phyloP scores from a whole-genome alignment of 1,140 invertebrate species.

The Heterodera carotae region DNA sequence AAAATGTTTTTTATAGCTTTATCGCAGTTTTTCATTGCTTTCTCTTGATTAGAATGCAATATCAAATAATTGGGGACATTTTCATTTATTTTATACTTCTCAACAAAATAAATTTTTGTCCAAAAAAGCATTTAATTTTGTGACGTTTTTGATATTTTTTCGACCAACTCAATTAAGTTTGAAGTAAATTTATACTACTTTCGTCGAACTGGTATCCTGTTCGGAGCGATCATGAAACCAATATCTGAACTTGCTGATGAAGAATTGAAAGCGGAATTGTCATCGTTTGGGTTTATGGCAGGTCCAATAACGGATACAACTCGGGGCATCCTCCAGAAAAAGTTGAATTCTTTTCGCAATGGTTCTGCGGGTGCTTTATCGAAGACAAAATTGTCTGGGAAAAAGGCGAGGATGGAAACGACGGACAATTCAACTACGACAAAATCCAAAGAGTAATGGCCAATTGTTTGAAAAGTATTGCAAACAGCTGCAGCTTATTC shows the following conservation, averaged over 20 bases:
- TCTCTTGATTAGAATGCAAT: too few species aligned
- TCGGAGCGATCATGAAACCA: conserved; percentile 56
- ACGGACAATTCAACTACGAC: too few species aligned
- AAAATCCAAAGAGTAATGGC: not conserved
- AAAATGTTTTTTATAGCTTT: too few species aligned
- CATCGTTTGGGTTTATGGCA: conserved; percentile 38
- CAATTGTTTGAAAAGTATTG: not conserved
- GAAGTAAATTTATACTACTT: too few species aligned
- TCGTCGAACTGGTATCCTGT: too few species aligned
- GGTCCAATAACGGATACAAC: conserved; percentile 56
- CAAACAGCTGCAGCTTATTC: not conserved
- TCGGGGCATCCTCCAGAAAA: conserved; percentile 56
- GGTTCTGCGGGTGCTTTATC: conserved; percentile 12
- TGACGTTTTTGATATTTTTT: too few species aligned
- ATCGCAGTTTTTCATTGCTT: too few species aligned
- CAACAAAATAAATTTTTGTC: too few species aligned
- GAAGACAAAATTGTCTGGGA: conserved; percentile 12
- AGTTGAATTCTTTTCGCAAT: conserved; percentile 45
- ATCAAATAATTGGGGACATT: too few species aligned
- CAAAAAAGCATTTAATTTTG: too few species aligned
- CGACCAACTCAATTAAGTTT: too few species aligned
- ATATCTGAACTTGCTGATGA: conserved; percentile 50
- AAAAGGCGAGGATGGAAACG: conserved; percentile 15
- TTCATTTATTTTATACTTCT: too few species aligned
- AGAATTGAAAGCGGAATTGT: conserved; percentile 51